Evolutionary conservation across 2,797 vertebrate genomes (phyloP).

Genomic region (Poecilia wingei): DNA sequence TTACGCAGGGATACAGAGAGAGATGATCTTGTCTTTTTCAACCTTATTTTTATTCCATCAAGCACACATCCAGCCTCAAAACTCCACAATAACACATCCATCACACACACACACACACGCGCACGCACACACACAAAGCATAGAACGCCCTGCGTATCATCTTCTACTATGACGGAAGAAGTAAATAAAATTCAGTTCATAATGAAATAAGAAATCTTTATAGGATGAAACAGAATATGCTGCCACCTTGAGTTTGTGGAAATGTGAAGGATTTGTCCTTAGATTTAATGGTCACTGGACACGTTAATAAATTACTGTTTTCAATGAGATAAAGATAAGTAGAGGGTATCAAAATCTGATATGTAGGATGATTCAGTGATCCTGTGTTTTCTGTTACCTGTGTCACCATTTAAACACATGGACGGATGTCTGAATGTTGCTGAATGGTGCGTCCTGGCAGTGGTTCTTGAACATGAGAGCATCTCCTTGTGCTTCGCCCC

Average conservation of each 20-base stretch:
- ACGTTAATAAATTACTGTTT: slow-evolving; percentile 17
- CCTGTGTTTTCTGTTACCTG: background rate
- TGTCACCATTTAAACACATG: background rate
- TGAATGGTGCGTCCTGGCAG: background rate
- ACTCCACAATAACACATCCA: slow-evolving; percentile 79
- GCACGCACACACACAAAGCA: slow-evolving; percentile 15
- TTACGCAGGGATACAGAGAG: slow-evolving; percentile 51
- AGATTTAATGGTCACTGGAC: slow-evolving; percentile 23
- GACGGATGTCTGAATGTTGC: background rate
- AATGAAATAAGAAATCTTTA: slow-evolving; percentile 62
- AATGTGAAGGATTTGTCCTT: slow-evolving; percentile 32
- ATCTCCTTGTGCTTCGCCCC: background rate
- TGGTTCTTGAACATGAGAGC: background rate
- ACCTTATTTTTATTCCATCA: slow-evolving; percentile 79
- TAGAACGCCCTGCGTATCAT: slow-evolving; percentile 51
- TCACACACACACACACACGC: slow-evolving; percentile 48
- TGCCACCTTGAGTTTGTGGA: slow-evolving; percentile 32
- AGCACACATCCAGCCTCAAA: slow-evolving; percentile 76
- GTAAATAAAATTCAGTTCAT: slow-evolving; percentile 63
- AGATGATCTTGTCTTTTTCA: slow-evolving; percentile 78
- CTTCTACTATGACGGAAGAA: slow-evolving; percentile 52
- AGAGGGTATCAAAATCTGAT: background rate
- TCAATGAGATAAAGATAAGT: slow-evolving; percentile 10
- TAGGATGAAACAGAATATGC: slow-evolving; percentile 43
- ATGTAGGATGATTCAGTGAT: background rate